Base-by-base conservation (phyloP, 2,797 vertebrate genomes). In the Acanthiza pusilla region DNA sequence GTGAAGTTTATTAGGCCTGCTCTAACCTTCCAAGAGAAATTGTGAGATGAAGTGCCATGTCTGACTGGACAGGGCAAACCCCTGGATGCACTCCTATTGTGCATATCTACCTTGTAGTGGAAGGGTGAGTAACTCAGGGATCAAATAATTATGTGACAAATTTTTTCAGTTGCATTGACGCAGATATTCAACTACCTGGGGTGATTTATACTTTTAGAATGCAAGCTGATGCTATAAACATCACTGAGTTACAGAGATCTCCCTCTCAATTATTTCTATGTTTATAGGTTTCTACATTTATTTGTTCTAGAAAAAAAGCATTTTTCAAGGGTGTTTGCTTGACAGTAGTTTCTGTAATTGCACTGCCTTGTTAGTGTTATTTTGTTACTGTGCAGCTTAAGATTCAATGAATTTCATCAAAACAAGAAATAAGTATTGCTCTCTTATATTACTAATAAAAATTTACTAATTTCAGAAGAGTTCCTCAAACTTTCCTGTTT, bases 341-440 rank as follows among this genome's bases (percentile, higher is more conserved):
- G 80, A 57, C 53, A 88, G 58, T 43, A 80, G 57, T 16, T 76
- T 22, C 14, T 57, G 47, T 13, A 29, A n/a, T 29, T 36, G 43
- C 40, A 55, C 22, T 38, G 23, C 40, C 65, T 62, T 75, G 16
- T 36, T 86, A 77, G 32, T 82, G 94, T 89, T 79, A 38, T 38
- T 94, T 80, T 58, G 82, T 74, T 90, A 71, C 43, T 78, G 13
- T 32, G 43, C 60, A 80, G 75, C 47, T 18, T 72, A 89, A 84
- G 40, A 83, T 57, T 93, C 58, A 81, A 21, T 50, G 72, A 87
- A 55, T 66, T 83, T 50, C 57, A 93, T 81, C 78, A 96, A 94
- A 97, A 96, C 30, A n/a, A 95, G 32, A 96, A 98, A 94, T 78
- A 92, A 85, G 23, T 79, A 88, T 89, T 96, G 40, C 61, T 94